Percentiles rank a stretch among this genome's conserved stretches.
Evolutionary conservation across 2,888 invertebrate genomes (phyloP).

Genomic region (Lepeophtheirus nordmannii): DNA sequence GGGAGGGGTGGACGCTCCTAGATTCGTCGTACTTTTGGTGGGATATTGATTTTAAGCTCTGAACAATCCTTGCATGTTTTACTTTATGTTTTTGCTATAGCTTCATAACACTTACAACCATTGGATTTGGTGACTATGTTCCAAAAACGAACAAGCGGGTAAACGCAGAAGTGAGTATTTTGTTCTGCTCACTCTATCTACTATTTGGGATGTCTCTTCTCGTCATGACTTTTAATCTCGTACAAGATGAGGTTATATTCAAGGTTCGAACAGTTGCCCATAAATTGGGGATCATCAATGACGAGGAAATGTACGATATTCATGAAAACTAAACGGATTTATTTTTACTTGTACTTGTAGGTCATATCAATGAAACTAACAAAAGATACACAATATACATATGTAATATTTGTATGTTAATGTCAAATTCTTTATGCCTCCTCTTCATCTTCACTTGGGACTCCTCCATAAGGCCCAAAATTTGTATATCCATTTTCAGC

Average conservation of each 20-base stretch:
- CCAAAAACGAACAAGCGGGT: not conserved
- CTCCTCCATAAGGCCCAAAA: conserved; percentile 23
- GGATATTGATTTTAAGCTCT: too few relatives aligned
- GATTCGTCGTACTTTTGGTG: conserved; percentile 5
- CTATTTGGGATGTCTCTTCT: not conserved
- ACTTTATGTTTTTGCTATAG: too few relatives aligned
- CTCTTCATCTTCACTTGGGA: conserved; percentile 14
- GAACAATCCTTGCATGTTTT: too few relatives aligned
- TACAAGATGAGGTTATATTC: not conserved
- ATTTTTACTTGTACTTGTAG: too few relatives aligned
- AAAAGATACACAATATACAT: too few relatives aligned
- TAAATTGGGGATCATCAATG: conserved; percentile 10
- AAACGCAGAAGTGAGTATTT: conserved; percentile 3
- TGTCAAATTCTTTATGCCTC: too few relatives aligned
- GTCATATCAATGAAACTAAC: too few relatives aligned
- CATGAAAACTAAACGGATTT: too few relatives aligned
- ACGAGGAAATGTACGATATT: not conserved
- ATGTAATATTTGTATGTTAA: too few relatives aligned
- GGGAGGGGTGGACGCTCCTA: not conserved
- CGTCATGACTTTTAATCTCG: conserved; percentile 18
- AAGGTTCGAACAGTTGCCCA: not conserved
- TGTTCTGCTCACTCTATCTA: not conserved
- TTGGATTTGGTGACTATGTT: not conserved
- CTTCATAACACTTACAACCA: conserved; percentile 3
- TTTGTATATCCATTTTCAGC: conserved; percentile 6